Evolutionary conservation across 35 echinoderm and acorn worm genomes (phyloP).

Genomic region (Ophiothrix spiculata): DNA sequence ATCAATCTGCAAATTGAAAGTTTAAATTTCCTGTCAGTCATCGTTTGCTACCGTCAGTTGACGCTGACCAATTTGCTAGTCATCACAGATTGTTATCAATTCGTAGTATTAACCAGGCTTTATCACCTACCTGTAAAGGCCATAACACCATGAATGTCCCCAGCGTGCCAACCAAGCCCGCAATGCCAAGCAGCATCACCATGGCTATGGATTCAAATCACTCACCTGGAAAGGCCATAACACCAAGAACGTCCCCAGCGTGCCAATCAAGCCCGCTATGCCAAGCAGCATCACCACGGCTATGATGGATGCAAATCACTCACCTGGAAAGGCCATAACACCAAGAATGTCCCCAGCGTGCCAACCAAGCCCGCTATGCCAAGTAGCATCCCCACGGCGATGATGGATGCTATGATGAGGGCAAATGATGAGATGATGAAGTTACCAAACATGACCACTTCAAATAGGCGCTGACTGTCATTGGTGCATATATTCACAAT

Average conservation of each 20-base stretch:
- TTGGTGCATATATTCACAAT: slow-evolving; percentile 95
- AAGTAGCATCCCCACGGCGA: slow-evolving; percentile 47
- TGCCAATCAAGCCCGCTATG: slow-evolving; percentile 58
- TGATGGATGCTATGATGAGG: slow-evolving; percentile 55
- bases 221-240: slow-evolving; percentile 89
- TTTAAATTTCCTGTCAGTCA: too few species aligned
- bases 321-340: slow-evolving; percentile 87
- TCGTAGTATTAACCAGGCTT: too few species aligned
- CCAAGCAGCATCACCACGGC: slow-evolving; percentile 55
- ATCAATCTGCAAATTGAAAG: too few species aligned
- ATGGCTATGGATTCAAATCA: too few species aligned
- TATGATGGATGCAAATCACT: too few species aligned
- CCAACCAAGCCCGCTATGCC: slow-evolving; percentile 67
- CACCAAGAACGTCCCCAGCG: slow-evolving; percentile 62
- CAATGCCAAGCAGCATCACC: slow-evolving; percentile 52
- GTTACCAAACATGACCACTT: slow-evolving; percentile 69
- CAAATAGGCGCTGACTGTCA: slow-evolving; percentile 84
- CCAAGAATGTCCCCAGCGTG: slow-evolving; percentile 58
- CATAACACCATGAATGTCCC: slow-evolving; percentile 73
- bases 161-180: slow-evolving; percentile 62
- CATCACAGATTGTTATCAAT: too few species aligned
- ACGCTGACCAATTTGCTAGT: too few species aligned
- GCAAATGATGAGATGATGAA: slow-evolving; percentile 56
- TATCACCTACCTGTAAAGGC: slow-evolving; percentile 80
- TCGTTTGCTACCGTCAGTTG: too few species aligned